Evolutionary conservation across 2,797 vertebrate species (phyloP).

Genomic region (Pristis pectinata): DNA sequence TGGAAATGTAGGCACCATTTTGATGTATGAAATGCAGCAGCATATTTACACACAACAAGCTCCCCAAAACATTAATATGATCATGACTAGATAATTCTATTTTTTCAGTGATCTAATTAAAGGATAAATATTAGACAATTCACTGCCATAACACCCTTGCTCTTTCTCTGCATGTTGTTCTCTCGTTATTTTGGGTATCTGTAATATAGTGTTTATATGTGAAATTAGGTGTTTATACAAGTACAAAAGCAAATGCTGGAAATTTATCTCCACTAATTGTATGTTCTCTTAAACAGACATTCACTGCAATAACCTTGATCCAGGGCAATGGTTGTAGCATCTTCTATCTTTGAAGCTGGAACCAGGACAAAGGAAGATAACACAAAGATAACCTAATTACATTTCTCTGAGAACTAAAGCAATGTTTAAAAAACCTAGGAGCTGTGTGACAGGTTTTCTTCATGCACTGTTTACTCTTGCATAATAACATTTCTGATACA

Average conservation of each 20-base stretch:
- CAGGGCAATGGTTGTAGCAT: not conserved
- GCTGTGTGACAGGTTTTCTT: not conserved
- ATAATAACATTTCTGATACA: not conserved
- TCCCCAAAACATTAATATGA: no score
- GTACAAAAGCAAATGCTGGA: not conserved
- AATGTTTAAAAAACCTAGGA: not conserved
- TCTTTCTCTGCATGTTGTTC: no score
- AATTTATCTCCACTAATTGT: not conserved
- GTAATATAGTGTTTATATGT: not conserved
- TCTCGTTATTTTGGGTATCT: no score
- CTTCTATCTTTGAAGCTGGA: not conserved
- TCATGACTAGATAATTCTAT: no score
- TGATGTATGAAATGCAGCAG: no score
- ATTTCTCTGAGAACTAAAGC: not conserved
- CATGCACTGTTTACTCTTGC: not conserved
- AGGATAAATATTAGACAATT: no score
- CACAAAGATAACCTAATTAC: constrained; percentile 3
- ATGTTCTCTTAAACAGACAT: not conserved
- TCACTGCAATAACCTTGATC: not conserved
- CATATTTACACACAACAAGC: no score
- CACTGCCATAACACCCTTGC: no score
- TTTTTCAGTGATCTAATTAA: no score
- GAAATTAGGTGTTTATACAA: not conserved
- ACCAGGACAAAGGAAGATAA: not conserved
- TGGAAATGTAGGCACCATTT: no score